phyloP scores from a whole-genome alignment of 2,888 invertebrate genomes.

The Nebria salina region DNA sequence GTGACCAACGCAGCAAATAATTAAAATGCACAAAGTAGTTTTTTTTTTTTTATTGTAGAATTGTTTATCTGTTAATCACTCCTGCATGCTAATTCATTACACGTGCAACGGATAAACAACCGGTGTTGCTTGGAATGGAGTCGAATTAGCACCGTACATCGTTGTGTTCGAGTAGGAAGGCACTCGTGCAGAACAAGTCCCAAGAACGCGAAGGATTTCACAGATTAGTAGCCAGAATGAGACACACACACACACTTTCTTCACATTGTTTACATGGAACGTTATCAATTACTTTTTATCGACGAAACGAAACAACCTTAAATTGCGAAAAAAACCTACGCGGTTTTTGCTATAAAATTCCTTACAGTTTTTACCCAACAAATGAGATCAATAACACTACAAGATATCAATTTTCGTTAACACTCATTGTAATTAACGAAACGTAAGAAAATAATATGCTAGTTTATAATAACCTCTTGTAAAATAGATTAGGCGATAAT shows the following conservation, averaged over 20 bases:
- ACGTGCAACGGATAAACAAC: conserved; percentile 11
- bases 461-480: conserved; percentile 30
- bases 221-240: neutral
- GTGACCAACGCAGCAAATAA: too few species aligned
- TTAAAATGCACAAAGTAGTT: too few species aligned
- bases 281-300: conserved; percentile 14
- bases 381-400: neutral
- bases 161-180: conserved; percentile 3
- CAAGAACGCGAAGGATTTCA: conserved; percentile 18
- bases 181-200: conserved; percentile 18
- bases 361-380: neutral
- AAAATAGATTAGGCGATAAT: conserved; percentile 28
- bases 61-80: conserved; percentile 2
- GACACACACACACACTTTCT: neutral
- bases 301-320: neutral
- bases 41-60: too few species aligned
- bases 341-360: neutral
- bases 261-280: conserved; percentile 17
- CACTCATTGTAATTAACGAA: conserved; percentile 22
- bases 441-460: neutral
- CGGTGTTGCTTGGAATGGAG: conserved; percentile 6
- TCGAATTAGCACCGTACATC: neutral
- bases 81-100: conserved; percentile 15
- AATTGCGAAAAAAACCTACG: neutral
- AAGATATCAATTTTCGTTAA: neutral